These are phyloP conservation scores for Phragmatobia fuliginosa DNA, from an alignment of 2,888 invertebrate species.

Conservation along the genomic window DNA sequence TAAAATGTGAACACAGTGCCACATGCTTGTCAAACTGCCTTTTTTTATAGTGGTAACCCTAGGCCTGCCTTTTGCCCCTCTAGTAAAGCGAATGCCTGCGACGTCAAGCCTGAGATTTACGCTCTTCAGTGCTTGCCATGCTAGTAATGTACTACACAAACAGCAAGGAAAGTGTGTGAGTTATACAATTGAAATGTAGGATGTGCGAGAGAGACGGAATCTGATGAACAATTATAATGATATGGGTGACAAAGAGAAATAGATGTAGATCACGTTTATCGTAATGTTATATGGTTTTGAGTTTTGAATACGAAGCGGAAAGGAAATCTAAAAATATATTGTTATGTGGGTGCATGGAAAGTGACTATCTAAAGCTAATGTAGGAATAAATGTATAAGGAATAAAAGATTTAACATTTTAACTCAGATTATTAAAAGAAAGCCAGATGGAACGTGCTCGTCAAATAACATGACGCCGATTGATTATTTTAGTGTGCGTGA, in stretches of 20 bases:
- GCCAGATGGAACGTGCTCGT: too few relatives aligned
- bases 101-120: constrained; percentile 51
- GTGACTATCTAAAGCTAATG: background rate
- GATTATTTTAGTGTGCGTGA: too few relatives aligned
- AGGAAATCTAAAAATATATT: constrained; percentile 1
- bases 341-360: background rate
- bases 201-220: constrained; percentile 6
- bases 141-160: constrained; percentile 44
- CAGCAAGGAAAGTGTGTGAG: constrained; percentile 33
- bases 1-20: too few relatives aligned
- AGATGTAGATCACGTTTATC: constrained; percentile 14
- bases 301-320: constrained; percentile 8
- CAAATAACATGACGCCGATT: too few relatives aligned
- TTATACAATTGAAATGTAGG: constrained; percentile 41
- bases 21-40: background rate
- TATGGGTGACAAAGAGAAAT: constrained; percentile 11
- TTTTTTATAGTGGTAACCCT: constrained; percentile 13
- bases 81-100: constrained; percentile 52
- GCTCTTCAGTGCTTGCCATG: constrained; percentile 41
- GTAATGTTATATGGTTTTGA: constrained; percentile 10
- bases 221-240: background rate
- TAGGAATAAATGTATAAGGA: too few relatives aligned
- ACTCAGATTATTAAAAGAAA: too few relatives aligned
- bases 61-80: constrained; percentile 25
- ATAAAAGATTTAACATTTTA: too few relatives aligned